Evolutionary conservation across 2,888 invertebrate species (phyloP), one percentile per base, ranked within the genome.

Genomic region (Catocala sponsa): DNA sequence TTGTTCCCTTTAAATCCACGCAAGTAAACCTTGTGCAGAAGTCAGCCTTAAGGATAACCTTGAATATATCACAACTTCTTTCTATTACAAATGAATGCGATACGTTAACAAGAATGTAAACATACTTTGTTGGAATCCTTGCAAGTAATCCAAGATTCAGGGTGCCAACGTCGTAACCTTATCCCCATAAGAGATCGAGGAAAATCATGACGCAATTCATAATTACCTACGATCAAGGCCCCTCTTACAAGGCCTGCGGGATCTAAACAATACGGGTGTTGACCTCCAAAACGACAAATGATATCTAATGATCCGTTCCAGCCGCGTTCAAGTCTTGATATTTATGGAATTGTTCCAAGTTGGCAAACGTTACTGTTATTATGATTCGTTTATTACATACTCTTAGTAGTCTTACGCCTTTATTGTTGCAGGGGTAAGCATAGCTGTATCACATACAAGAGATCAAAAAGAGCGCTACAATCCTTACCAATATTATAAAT

Each of bases 271-370:
- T 51, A 46, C 51, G 38, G 15, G 38, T 58, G 46, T 46, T 12
- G 46, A 35, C 50, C 51, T 57, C 38, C 25, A 51, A 35, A 12
- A 50, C 11, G 32, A 49, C 48, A 25, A 50, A 15, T 13, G 38
- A 15, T 52, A 42, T 32, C 33, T 42, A 56, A 56, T 54, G 42
- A 52, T 51, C 42, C 12, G 13, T 56, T 10, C 11, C 42, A 51
- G 47, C 38, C 52, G 13, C 15, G 25, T 25, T 25, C 41, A 55
- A 51, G 13, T 35, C 6, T n/a, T 42, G 55, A 35, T 55, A 51
- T 51, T 52, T 41, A 46, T 61, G 61, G 61, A 48, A 52, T 47
- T 56, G 47, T 56, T 61, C 61, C 61, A 61, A 56, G 52, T 61
- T 61, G 61, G 61, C 61, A 56, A 33, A 15, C 55, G 12, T 55